Percentiles rank a stretch among this genome's conserved stretches.
Conservation (phyloP, 2,888 invertebrate genomes). For the Platycnemis pennipes region DNA sequence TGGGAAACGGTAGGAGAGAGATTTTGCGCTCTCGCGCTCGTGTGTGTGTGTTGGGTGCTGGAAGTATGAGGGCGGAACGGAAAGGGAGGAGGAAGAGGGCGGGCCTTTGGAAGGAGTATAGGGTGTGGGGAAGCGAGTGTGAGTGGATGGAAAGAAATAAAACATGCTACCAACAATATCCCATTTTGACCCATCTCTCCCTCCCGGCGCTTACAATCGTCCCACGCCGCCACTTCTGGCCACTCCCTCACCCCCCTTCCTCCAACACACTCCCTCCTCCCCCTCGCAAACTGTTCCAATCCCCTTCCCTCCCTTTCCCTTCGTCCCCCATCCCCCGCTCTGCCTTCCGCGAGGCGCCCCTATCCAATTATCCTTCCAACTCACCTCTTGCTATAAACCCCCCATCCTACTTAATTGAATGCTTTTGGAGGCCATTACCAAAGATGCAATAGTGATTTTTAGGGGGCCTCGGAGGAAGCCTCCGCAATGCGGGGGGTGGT, state of each 20-base stretch:
- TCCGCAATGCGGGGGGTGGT: constrained; percentile 13
- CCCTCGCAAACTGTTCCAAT: background rate
- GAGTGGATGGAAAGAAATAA: constrained; percentile 27
- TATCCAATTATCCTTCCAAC: constrained; percentile 32
- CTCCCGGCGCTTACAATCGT: background rate
- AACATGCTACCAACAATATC: constrained; percentile 31
- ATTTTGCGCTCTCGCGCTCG: background rate
- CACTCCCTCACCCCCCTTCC: background rate
- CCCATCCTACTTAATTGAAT: constrained; percentile 29
- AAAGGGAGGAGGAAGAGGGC: constrained; percentile 4
- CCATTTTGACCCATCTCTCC: background rate
- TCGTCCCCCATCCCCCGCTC: background rate
- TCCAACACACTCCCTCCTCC: background rate
- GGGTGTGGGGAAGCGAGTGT: background rate
- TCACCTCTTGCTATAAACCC: constrained; percentile 29
- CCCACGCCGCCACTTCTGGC: background rate
- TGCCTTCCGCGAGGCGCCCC: background rate
- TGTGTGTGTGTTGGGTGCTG: background rate
- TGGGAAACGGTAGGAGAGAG: constrained; percentile 9
- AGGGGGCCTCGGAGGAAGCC: constrained; percentile 2
- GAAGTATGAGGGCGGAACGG: background rate
- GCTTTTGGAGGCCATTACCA: constrained; percentile 36
- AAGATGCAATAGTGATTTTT: constrained; percentile 39
- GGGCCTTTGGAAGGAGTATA: background rate
- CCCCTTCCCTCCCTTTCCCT: background rate